Conservation (phyloP, 2,888 invertebrate species). For the Neoaliturus tenellus region DNA sequence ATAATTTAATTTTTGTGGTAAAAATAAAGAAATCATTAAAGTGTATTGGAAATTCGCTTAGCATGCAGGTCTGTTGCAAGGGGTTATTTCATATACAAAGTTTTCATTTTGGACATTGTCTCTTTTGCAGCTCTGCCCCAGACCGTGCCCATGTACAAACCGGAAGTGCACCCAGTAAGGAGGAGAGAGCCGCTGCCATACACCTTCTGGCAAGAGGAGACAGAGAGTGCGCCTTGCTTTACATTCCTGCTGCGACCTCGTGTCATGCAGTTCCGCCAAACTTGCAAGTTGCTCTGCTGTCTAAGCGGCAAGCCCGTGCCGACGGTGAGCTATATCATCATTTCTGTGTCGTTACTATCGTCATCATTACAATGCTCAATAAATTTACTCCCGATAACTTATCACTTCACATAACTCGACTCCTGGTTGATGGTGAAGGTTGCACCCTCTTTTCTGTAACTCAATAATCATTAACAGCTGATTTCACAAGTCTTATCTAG, state of each 20-base stretch:
- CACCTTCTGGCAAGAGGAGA: slow-evolving; percentile 94
- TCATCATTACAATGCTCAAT: no score
- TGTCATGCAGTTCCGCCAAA: slow-evolving; percentile 97
- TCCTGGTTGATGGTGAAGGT: neutral
- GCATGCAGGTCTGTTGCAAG: no score
- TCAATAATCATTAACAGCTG: no score
- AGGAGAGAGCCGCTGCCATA: slow-evolving; percentile 89
- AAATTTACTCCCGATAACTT: no score
- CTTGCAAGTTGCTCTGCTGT: slow-evolving; percentile 98
- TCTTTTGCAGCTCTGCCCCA: slow-evolving; percentile 81
- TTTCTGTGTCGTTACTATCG: no score
- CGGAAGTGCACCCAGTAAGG: slow-evolving; percentile 83
- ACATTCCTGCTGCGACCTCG: slow-evolving; percentile 99
- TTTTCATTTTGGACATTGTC: slow-evolving; percentile 36
- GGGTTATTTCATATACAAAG: slow-evolving; percentile 37
- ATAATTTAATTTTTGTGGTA: no score
- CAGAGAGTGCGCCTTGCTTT: slow-evolving; percentile 96
- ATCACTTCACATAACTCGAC: no score
- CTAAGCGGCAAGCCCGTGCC: slow-evolving; percentile 97
- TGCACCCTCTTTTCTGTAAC: neutral
- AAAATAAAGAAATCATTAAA: no score
- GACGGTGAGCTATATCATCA: slow-evolving; percentile 81
- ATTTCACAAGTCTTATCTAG: no score
- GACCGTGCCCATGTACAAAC: slow-evolving; percentile 81
- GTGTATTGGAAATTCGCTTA: no score